Percentiles rank a stretch among this genome's conserved stretches.
Conservation (phyloP, 2,888 invertebrate genomes). For the Cheilosia vulpina region DNA sequence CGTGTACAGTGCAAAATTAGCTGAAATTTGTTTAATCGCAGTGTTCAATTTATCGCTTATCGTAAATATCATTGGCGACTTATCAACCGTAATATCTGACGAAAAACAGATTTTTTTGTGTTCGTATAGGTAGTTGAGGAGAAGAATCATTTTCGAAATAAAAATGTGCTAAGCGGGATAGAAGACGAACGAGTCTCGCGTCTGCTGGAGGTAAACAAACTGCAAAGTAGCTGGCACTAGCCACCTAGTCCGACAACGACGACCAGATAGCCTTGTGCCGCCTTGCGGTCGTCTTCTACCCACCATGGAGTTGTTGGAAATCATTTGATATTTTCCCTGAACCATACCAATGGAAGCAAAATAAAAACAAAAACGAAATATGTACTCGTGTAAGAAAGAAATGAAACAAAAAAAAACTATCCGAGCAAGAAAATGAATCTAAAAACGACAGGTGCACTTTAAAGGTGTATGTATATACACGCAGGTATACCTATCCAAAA, state of each 20-base stretch:
- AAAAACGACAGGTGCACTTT: slow-evolving; percentile 72
- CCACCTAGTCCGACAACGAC: slow-evolving; percentile 28
- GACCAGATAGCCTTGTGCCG: slow-evolving; percentile 36
- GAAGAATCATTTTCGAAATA: background rate
- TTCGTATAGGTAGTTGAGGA: background rate
- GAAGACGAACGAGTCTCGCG: slow-evolving; percentile 14
- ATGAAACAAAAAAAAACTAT: background rate
- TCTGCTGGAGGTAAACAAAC: slow-evolving; percentile 28
- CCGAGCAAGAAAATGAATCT: slow-evolving; percentile 60
- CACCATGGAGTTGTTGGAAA: slow-evolving; percentile 20
- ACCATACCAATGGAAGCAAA: slow-evolving; percentile 36
- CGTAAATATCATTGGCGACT: slow-evolving; percentile 16
- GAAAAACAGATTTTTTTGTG: background rate
- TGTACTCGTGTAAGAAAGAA: slow-evolving; percentile 16
- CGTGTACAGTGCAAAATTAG: background rate
- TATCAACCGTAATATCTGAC: slow-evolving; percentile 7
- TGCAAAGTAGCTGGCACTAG: slow-evolving; percentile 21
- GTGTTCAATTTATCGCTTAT: background rate
- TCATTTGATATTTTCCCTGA: slow-evolving; percentile 38
- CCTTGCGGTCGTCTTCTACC: slow-evolving; percentile 28
- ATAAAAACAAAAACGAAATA: slow-evolving; percentile 21
- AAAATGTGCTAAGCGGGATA: background rate
- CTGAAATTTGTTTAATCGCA: background rate
- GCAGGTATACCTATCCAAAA: slow-evolving; percentile 21
- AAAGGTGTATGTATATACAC: slow-evolving; percentile 46